Conservation (phyloP, 2,888 invertebrate species). For the Tetrapedia diversipes region DNA sequence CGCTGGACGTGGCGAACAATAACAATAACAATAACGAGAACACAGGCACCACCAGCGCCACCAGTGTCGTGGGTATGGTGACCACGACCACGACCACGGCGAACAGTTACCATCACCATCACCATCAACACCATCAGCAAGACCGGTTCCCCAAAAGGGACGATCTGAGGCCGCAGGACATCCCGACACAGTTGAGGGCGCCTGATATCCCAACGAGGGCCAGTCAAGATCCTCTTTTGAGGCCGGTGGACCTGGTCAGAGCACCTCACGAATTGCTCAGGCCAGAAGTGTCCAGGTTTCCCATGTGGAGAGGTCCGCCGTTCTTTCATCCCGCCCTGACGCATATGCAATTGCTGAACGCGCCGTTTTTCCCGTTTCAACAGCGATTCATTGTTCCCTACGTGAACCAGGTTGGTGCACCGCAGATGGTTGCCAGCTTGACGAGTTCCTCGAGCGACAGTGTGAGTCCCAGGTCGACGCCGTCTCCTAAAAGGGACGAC, state of each 20-base stretch:
- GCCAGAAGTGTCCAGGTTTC: constrained; percentile 78
- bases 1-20: constrained; percentile 78
- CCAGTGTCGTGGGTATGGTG: constrained; percentile 54
- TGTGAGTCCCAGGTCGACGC: constrained; percentile 77
- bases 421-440: constrained; percentile 72
- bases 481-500: constrained; percentile 74
- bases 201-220: constrained; percentile 67
- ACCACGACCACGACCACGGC: constrained; percentile 64
- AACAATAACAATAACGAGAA: constrained; percentile 64
- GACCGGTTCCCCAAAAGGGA: constrained; percentile 72
- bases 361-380: constrained; percentile 79
- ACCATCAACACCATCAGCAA: constrained; percentile 66
- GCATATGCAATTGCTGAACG: constrained; percentile 78
- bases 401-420: constrained; percentile 73
- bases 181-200: constrained; percentile 63
- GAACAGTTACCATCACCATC: constrained; percentile 67
- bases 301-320: constrained; percentile 78
- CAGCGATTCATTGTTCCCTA: constrained; percentile 79
- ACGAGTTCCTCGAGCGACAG: constrained; percentile 79
- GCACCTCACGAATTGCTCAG: constrained; percentile 74
- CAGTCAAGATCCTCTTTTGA: constrained; percentile 62
- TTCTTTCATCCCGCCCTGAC: constrained; percentile 79
- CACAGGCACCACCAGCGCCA: constrained; percentile 55
- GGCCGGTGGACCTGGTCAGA: constrained; percentile 70
- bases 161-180: constrained; percentile 71